Base-by-base conservation (phyloP, 1,140 invertebrate species). In the Lordiphosa mommai region DNA sequence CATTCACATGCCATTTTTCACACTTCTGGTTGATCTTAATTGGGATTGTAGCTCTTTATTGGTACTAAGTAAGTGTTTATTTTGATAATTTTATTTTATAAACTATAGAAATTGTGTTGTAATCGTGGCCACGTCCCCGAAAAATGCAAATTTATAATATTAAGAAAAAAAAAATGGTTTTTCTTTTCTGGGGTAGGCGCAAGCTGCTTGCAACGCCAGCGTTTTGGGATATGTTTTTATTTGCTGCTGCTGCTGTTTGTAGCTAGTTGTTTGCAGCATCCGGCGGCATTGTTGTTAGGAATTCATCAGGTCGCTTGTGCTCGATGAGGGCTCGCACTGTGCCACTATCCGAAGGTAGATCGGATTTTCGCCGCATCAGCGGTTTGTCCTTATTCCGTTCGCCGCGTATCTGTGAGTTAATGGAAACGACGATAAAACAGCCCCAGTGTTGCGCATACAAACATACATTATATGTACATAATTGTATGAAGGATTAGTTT, bases 221-320 rank as follows among this genome's bases (percentile, higher is more conserved):
- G 49, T 36, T 40, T 55, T 40, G 46, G 53, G 63, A 61, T 44
- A 17, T 14, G 34, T 51, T 51, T 9, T 23, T 41, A 9, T 13
- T 51, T 57, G 12, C 34, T 2, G 29, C 20, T 30, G 41, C 13
- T 34, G 9, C 38, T 46, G 14, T 12, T 29, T 17, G 27, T 20
- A 53, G 13, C 65, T 82, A 86, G 47, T 49, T 86, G 59, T 72
- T 85, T 51, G 59, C 86, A 13, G 61, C 71, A 90, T 96, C 95
- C 37, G 95, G 95, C 60, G 95, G 94, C 40, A 95, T 94, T 43
- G 92, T 91, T 58, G 97, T 93, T 30, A 74, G 72, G 91, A 92
- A 97, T 79, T 96, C 94, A 89, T 98, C 97, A 57, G 95, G 93
- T 76, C 96, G 92, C 90, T 97, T 97, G 91, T 98, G 96, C 88